Base-by-base conservation (phyloP, 2,113 vertebrate genomes). In the Pomatostomus ruficeps region DNA sequence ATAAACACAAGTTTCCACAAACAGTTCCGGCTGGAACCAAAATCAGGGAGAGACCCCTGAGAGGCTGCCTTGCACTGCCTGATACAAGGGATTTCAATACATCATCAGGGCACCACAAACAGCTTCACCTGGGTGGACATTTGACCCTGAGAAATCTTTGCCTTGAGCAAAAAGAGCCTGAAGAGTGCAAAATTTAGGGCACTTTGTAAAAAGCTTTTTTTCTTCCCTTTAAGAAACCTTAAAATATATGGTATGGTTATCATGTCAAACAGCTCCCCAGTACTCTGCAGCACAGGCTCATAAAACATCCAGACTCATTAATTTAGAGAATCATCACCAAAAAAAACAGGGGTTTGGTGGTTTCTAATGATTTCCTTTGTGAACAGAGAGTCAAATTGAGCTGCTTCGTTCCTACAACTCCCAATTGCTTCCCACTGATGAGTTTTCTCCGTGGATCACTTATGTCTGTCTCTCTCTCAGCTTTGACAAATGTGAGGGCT, bases 51-150 rank as follows among this genome's bases (percentile, higher is more conserved):
- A 57, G 16, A 42, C 8, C 46, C 45, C 65, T 11, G 57, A 24
- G 43, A 21, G 16, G 11, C 29, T 62, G 36, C 33, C 78, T n/a
- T 6, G 8, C 33, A 7, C 28, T 3, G 6, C 2, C 10, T 7
- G 38, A 10, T 6, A 2, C 24, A 0, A 7, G 16, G 15, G 10
- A 7, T 67, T 68, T 57, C 36, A 10, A 1, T 3, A 3, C 1
- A 0, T 4, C 38, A 14, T 17, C 49, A 59, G 25, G 11, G 45
- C 25, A n/a, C 19, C 21, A 6, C 10, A 25, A 25, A 75, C n/a
- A 59, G 23, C 23, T 38, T 10, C 9, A 18, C 5, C 36, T n/a
- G 20, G 6, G 4, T 3, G 7, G 23, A 36, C 40, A n/a, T 43
- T 21, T 65, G 48, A 67, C 85, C 45, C 43, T 26, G 7, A 21